Evolutionary conservation across 2,888 invertebrate species (phyloP), one percentile per base, ranked within the genome.

Genomic region (Pterostichus madidus): DNA sequence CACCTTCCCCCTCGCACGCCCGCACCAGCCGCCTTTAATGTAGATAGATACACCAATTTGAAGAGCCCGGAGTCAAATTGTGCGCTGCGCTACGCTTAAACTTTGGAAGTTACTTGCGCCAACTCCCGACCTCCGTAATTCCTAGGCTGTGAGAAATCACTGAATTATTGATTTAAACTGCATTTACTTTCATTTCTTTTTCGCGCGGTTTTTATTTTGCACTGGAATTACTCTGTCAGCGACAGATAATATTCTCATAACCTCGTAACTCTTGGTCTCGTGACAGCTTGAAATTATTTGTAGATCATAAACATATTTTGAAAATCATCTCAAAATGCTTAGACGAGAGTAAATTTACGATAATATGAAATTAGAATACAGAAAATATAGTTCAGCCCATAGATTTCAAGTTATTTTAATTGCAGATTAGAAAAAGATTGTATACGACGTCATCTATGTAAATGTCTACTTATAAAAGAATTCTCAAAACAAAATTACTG

Each of bases 11-110:
- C 17, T 7, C 39, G 46, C 6, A n/a, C 32, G 4, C 13, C 64
- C 32, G 13, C 35, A 4, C n/a, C 15, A 11, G 35, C 64, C 84
- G 13, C 64, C 84, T 85, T 84, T 87, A 87, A 87, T 87, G 85
- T 86, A 87, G 87, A 87, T 86, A 86, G 86, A 87, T 87, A 87
- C 85, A 85, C 86, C 87, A 86, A 87, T 87, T 87, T 86, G 87
- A 80, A 80, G 80, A 13, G 80, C 64, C 68, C 39, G 77, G 64
- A 80, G 64, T 68, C 68, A 80, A 80, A 80, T 80, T 80, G 80
- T 46, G 15, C 64, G 49, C 68, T 61, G 64, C 39, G 80, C 15
- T 68, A 52, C 68, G 80, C 64, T 64, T 77, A 52, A 80, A 80
- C 68, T 68, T 64, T 64, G 52, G 17, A 80, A 80, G 24, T 80